Percentiles rank a stretch among this genome's conserved stretches.
These are phyloP conservation scores for Strongylocentrotus purpuratus DNA, from an alignment of 35 echinoderm and acorn worm genomes.

Conservation along the genomic window DNA sequence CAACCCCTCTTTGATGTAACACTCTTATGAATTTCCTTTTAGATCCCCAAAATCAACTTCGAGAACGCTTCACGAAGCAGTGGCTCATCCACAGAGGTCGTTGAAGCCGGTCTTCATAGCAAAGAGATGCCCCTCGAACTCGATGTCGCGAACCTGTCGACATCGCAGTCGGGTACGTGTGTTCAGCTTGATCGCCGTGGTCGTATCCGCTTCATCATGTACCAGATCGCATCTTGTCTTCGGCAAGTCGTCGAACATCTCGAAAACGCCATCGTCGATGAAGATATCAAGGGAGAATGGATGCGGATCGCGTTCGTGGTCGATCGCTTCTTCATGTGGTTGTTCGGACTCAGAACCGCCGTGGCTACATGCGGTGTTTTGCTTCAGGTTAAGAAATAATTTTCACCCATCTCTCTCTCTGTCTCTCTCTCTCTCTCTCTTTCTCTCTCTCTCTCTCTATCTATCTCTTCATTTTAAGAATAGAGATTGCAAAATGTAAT, in stretches of 20 bases:
- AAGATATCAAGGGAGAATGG: slow-evolving; percentile 75
- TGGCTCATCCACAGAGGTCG: background rate
- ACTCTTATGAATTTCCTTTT: background rate
- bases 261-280: slow-evolving; percentile 58
- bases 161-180: background rate
- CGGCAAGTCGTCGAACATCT: slow-evolving; percentile 54
- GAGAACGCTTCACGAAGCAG: slow-evolving; percentile 58
- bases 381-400: slow-evolving; percentile 40
- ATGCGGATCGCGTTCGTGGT: slow-evolving; percentile 77
- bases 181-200: background rate
- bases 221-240: slow-evolving; percentile 21
- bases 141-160: slow-evolving; percentile 5
- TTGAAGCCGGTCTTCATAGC: background rate
- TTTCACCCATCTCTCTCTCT: background rate
- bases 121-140: slow-evolving; percentile 7
- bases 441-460: too few species aligned
- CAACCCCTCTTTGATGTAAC: background rate
- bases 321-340: slow-evolving; percentile 77
- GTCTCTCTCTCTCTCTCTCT: background rate
- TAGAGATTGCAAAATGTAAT: too few species aligned
- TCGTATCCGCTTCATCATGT: background rate
- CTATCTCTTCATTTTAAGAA: too few species aligned
- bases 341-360: slow-evolving; percentile 63
- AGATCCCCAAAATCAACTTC: slow-evolving; percentile 67
- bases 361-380: slow-evolving; percentile 56